phyloP scores from a whole-genome alignment of 2,888 invertebrate species.

The Sphaerophoria rueppellii region DNA sequence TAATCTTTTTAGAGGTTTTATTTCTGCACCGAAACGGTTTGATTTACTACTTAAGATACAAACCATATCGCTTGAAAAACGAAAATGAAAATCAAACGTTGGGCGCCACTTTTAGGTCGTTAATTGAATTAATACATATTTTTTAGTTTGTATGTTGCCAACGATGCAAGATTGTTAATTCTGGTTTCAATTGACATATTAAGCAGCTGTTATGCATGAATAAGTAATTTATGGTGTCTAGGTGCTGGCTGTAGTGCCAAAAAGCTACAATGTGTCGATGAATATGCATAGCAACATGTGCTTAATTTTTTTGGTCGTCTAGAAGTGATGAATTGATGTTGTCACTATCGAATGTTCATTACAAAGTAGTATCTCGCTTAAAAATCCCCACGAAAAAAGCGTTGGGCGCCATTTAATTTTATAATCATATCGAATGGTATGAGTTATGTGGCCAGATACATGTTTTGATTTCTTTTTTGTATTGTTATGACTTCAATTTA shows the following conservation, averaged over 20 bases:
- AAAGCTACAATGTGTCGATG: constrained; percentile 7
- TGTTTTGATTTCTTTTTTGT: not conserved
- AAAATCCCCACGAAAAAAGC: not conserved
- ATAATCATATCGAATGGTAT: not conserved
- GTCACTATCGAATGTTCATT: not conserved
- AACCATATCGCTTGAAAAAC: constrained; percentile 13
- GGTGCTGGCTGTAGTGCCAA: constrained; percentile 15
- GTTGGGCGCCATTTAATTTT: constrained; percentile 29
- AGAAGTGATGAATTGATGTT: not conserved
- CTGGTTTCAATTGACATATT: constrained; percentile 39
- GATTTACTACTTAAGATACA: constrained; percentile 37
- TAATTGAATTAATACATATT: constrained; percentile 31
- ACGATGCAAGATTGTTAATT: constrained; percentile 20
- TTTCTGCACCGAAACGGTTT: not conserved
- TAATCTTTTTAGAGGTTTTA: constrained; percentile 42
- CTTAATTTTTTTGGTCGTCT: not conserved
- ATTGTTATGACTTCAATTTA: not conserved
- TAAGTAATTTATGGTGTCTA: constrained; percentile 29
- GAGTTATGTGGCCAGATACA: not conserved
- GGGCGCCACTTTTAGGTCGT: constrained; percentile 57
- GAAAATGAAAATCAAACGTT: constrained; percentile 5
- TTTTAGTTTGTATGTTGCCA: constrained; percentile 8
- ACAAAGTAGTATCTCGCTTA: not conserved
- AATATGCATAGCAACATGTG: not conserved
- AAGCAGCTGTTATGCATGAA: constrained; percentile 29